Evolutionary conservation across 2,888 invertebrate genomes (phyloP).

Genomic region (Tetheella fluctuosa): DNA sequence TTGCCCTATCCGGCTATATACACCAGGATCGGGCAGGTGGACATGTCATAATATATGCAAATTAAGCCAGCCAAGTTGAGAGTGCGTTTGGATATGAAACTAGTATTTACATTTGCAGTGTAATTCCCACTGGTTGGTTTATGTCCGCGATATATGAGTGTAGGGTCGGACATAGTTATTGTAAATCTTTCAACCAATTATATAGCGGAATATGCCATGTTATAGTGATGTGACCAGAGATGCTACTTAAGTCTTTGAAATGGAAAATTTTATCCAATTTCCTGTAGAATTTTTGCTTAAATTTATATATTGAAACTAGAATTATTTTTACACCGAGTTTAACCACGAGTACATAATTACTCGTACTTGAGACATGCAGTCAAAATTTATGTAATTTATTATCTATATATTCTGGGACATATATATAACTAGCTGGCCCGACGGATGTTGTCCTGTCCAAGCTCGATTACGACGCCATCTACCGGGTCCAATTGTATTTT

Average conservation of each 20-base stretch:
- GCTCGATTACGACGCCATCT: too few species aligned
- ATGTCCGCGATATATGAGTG: slow-evolving; percentile 25
- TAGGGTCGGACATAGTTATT: slow-evolving; percentile 21
- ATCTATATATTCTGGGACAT: too few species aligned
- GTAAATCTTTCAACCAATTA: slow-evolving; percentile 38
- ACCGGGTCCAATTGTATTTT: too few species aligned
- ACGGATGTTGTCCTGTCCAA: too few species aligned
- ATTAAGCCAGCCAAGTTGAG: slow-evolving; percentile 27
- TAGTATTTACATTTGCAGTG: slow-evolving; percentile 7
- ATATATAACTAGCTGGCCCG: too few species aligned
- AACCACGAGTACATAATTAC: too few species aligned
- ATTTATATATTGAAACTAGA: too few species aligned
- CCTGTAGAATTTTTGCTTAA: too few species aligned
- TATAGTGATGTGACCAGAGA: slow-evolving; percentile 4
- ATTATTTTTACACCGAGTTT: too few species aligned
- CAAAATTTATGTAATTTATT: too few species aligned
- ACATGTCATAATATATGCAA: slow-evolving; percentile 14
- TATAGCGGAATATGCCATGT: slow-evolving; percentile 22
- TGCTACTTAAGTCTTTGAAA: not conserved
- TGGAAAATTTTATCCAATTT: too few species aligned
- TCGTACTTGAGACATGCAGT: too few species aligned
- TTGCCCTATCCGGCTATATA: not conserved
- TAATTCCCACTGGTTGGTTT: slow-evolving; percentile 20
- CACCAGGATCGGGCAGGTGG: not conserved
- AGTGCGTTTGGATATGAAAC: slow-evolving; percentile 24